Evolutionary conservation across 2,888 invertebrate species (phyloP).

Genomic region (Drosophila kanekoi): DNA sequence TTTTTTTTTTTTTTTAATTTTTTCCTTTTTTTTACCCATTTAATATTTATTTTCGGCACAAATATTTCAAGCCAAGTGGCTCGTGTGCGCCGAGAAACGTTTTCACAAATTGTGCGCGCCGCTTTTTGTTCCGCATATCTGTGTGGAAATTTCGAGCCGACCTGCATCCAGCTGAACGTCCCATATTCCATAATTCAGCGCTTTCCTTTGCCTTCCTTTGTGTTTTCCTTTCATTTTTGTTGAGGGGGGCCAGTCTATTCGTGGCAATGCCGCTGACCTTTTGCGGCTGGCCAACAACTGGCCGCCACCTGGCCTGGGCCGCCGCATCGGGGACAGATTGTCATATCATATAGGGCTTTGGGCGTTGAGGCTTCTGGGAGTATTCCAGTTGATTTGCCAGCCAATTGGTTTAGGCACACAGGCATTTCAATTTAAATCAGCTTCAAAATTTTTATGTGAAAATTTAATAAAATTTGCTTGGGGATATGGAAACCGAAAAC

Average conservation of each 20-base stretch:
- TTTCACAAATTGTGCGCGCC: conserved; percentile 35
- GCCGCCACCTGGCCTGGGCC: background rate
- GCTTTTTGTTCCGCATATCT: conserved; percentile 53
- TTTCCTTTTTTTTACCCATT: conserved; percentile 35
- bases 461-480: conserved; percentile 1
- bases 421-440: conserved; percentile 54
- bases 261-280: conserved; percentile 60
- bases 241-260: conserved; percentile 32
- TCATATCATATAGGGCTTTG: conserved; percentile 8
- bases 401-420: conserved; percentile 37
- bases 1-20: conserved; percentile 13
- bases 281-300: conserved; percentile 31
- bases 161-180: conserved; percentile 50
- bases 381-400: conserved; percentile 46
- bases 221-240: conserved; percentile 13
- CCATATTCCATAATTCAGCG: conserved; percentile 47
- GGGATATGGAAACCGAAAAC: conserved; percentile 8
- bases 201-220: conserved; percentile 23
- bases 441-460: conserved; percentile 25
- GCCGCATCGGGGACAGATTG: conserved; percentile 3
- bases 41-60: conserved; percentile 73
- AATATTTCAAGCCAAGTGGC: conserved; percentile 64
- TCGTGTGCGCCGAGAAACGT: conserved; percentile 50
- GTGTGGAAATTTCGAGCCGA: conserved; percentile 44
- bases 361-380: conserved; percentile 14